phyloP scores from a whole-genome alignment of 2,113 vertebrate genomes.

The Oxyura jamaicensis region DNA sequence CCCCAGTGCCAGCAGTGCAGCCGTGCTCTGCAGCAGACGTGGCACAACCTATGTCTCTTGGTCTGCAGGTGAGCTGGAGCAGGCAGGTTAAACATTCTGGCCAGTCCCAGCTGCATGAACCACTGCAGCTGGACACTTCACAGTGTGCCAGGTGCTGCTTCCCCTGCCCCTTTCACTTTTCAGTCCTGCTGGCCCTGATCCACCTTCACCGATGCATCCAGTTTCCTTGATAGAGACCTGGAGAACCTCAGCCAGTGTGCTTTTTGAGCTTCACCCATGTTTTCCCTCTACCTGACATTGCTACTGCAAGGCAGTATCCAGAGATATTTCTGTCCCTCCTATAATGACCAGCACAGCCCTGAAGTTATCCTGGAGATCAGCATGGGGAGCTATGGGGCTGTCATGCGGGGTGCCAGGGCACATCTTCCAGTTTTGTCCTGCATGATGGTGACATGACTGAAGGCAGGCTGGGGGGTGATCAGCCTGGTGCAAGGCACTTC shows the following conservation, averaged over 20 bases:
- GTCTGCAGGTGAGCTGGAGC: neutral
- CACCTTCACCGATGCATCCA: neutral
- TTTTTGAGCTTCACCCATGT: neutral
- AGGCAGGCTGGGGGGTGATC: neutral
- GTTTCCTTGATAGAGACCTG: neutral
- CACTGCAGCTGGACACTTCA: neutral
- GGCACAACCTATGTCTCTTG: neutral
- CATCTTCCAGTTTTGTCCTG: neutral
- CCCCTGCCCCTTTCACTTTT: neutral
- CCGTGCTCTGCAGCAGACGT: neutral
- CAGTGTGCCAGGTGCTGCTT: neutral
- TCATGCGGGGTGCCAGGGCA: neutral
- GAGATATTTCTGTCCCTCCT: neutral
- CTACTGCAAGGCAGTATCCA: neutral
- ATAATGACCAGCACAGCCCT: neutral
- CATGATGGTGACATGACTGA: neutral
- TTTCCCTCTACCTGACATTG: rapidly evolving
- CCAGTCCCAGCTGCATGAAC: neutral
- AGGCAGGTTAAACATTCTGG: neutral
- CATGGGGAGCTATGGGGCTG: rapidly evolving
- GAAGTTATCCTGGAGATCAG: neutral
- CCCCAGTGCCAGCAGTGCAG: neutral
- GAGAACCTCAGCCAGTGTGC: neutral
- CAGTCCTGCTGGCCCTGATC: neutral
- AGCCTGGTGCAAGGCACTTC: neutral